These are phyloP conservation scores for Rhinatrema bivittatum DNA, from an alignment of 2,797 vertebrate genomes.

Conservation along the genomic window DNA sequence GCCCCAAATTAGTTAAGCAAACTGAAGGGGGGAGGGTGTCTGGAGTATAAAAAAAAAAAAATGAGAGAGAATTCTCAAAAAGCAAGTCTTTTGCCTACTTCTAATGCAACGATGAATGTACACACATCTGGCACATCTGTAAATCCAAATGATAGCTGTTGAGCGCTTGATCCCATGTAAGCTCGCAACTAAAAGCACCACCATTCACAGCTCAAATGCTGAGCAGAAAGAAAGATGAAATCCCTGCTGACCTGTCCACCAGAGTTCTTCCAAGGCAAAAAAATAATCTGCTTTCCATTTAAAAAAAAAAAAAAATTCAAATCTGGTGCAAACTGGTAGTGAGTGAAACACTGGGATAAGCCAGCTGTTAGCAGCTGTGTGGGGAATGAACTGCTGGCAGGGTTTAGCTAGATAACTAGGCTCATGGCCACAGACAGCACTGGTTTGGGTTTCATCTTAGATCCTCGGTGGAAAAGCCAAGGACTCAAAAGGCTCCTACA, in stretches of 20 bases:
- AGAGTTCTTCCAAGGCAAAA: background rate
- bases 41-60: no score
- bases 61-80: background rate
- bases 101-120: slow-evolving; percentile 3
- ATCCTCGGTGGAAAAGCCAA: no score
- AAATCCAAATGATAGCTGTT: slow-evolving; percentile 2
- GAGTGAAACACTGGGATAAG: background rate
- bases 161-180: background rate
- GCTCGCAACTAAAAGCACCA: background rate
- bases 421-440: no score
- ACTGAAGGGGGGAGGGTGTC: slow-evolving; percentile 9
- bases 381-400: no score
- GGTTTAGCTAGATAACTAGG: no score
- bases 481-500: no score
- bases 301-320: background rate
- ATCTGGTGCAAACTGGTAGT: background rate
- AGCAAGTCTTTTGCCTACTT: background rate
- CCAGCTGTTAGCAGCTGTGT: background rate
- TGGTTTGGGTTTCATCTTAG: no score
- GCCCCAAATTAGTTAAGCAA: slow-evolving; percentile 18
- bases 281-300: background rate
- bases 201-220: background rate
- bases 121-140: slow-evolving; percentile 1
- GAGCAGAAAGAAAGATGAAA: background rate
- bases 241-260: background rate